Evolutionary conservation across 2,888 invertebrate genomes (phyloP).

Genomic region (Eucera pruinosa): DNA sequence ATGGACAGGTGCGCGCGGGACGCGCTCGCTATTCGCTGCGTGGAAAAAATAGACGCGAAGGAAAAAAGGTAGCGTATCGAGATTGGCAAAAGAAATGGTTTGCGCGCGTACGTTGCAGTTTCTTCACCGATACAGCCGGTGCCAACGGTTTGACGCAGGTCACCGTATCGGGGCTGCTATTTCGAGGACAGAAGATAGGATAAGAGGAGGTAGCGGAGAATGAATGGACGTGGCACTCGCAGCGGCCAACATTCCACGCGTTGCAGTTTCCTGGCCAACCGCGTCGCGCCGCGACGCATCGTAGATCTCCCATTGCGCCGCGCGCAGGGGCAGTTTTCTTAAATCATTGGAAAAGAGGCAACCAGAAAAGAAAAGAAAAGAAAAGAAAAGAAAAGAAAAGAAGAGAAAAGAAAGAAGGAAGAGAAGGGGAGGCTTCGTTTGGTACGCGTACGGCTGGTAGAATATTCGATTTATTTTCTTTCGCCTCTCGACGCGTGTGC

Average conservation of each 20-base stretch:
- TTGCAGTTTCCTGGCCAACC: conserved; percentile 14
- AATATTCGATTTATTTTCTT: conserved; percentile 7
- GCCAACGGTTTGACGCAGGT: conserved; percentile 73
- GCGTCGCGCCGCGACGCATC: too few relatives aligned
- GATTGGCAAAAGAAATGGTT: conserved; percentile 9
- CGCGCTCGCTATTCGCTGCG: too few relatives aligned
- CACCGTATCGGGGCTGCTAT: conserved; percentile 75
- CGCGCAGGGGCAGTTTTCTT: too few relatives aligned
- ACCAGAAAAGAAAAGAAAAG: too few relatives aligned
- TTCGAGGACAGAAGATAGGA: conserved; percentile 67
- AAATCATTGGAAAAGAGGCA: too few relatives aligned
- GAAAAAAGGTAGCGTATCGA: background rate
- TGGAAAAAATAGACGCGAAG: too few relatives aligned
- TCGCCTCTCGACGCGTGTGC: background rate
- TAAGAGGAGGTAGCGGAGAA: conserved; percentile 46
- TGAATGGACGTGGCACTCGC: conserved; percentile 54
- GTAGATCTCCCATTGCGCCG: too few relatives aligned
- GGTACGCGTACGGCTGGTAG: background rate
- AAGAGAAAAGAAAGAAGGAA: background rate
- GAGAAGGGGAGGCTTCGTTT: background rate
- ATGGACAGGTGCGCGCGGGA: too few relatives aligned
- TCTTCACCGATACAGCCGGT: conserved; percentile 34
- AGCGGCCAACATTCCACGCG: conserved; percentile 56
- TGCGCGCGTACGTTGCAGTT: background rate
- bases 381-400: too few relatives aligned